Conservation (phyloP, 1,140 invertebrate species). For the Caenorhabditis inopinata region DNA sequence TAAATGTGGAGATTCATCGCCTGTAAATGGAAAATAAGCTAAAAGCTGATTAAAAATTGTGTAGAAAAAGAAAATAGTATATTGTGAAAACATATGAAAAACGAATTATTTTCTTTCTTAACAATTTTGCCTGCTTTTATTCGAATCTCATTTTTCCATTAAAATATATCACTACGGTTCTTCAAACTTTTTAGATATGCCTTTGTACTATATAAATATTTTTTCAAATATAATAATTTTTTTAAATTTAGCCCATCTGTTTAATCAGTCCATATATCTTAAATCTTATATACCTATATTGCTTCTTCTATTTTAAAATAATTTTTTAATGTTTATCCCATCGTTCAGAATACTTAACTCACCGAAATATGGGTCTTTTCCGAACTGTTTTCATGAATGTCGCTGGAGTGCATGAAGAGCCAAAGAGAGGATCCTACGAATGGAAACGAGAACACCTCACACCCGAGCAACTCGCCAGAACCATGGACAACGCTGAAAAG, state of each 20-base stretch:
- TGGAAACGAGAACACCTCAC: slow-evolving; percentile 34
- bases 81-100: too few species aligned
- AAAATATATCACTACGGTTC: too few species aligned
- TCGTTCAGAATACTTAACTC: neutral
- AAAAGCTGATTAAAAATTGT: too few species aligned
- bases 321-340: too few species aligned
- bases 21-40: too few species aligned
- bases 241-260: neutral
- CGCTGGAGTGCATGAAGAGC: neutral
- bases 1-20: neutral
- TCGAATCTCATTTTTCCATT: too few species aligned
- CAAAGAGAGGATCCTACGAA: slow-evolving; percentile 31
- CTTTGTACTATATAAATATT: neutral
- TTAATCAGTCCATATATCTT: slow-evolving; percentile 22
- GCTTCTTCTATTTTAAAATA: neutral
- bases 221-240: neutral
- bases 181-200: neutral
- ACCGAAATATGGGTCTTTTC: slow-evolving; percentile 46
- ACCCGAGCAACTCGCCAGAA: slow-evolving; percentile 6
- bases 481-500: neutral
- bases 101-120: too few species aligned
- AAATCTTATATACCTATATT: slow-evolving; percentile 18
- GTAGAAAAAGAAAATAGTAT: too few species aligned
- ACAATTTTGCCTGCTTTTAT: too few species aligned
- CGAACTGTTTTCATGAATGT: slow-evolving; percentile 36